These are phyloP conservation scores for Empidonax traillii DNA, from an alignment of 2,113 vertebrate species.

Conservation along the genomic window DNA sequence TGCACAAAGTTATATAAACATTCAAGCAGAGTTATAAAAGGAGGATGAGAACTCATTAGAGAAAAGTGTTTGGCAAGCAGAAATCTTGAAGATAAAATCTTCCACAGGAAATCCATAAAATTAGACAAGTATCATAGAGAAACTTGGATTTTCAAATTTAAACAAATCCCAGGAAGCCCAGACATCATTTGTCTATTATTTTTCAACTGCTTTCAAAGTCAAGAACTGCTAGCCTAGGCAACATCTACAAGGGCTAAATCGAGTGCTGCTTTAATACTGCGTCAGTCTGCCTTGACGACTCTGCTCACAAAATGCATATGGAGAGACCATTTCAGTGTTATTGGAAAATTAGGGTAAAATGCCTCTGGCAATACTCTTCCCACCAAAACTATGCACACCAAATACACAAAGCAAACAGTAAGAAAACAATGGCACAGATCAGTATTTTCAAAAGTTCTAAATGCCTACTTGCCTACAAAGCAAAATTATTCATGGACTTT, in stretches of 20 bases:
- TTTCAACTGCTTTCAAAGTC: background rate
- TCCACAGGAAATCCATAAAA: background rate
- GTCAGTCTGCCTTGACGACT: background rate
- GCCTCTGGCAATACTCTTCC: slow-evolving; percentile 22
- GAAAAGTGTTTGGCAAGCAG: background rate
- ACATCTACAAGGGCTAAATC: background rate
- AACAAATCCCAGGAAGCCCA: background rate
- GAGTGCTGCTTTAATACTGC: background rate
- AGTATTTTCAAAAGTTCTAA: background rate
- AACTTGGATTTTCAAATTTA: background rate
- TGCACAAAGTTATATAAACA: background rate
- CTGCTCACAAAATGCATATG: background rate
- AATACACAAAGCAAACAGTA: slow-evolving; percentile 3
- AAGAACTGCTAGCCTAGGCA: background rate
- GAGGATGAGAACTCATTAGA: background rate
- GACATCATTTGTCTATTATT: background rate
- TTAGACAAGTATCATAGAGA: background rate
- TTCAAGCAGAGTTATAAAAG: background rate
- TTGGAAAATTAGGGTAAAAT: slow-evolving; percentile 19
- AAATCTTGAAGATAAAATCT: background rate
- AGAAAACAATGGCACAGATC: background rate
- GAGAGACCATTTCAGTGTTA: background rate
- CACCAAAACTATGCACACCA: slow-evolving; percentile 52
- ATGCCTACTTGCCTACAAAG: background rate
- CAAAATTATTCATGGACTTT: background rate